phyloP scores from a whole-genome alignment of 2,113 vertebrate genomes.

The Heterotis niloticus region DNA sequence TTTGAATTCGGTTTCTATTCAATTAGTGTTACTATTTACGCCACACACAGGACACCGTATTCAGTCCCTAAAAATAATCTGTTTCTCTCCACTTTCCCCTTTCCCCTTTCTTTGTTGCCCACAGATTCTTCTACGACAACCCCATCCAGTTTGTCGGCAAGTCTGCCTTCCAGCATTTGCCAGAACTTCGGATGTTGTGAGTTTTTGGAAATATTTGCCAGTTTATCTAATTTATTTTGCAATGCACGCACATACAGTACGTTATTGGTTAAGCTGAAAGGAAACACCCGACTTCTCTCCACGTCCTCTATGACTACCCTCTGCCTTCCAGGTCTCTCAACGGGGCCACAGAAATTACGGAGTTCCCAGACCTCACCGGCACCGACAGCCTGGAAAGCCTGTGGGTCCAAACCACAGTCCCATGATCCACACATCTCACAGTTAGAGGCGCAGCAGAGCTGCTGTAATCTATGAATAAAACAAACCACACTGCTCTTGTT shows the following conservation, averaged over 20 bases:
- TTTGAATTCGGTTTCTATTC: background rate
- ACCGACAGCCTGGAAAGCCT: slow-evolving; percentile 84
- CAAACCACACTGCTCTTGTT: background rate
- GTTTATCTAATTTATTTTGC: background rate
- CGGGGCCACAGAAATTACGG: slow-evolving; percentile 81
- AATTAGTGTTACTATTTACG: too few relatives aligned
- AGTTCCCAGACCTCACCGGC: slow-evolving; percentile 87
- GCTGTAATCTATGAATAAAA: background rate
- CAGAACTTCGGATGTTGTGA: slow-evolving; percentile 66
- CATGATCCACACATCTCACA: background rate
- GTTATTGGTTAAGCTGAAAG: background rate
- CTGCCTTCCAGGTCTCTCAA: slow-evolving; percentile 76
- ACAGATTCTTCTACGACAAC: slow-evolving; percentile 83
- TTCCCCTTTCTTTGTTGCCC: slow-evolving; percentile 36
- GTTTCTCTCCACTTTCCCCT: background rate
- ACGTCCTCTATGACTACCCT: background rate
- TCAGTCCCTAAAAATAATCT: too few relatives aligned
- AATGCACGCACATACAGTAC: background rate
- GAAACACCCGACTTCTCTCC: background rate
- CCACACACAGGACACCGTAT: background rate
- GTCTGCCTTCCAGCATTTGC: slow-evolving; percentile 73
- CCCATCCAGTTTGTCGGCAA: slow-evolving; percentile 73
- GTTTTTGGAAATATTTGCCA: background rate
- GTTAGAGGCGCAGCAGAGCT: background rate
- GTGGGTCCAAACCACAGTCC: slow-evolving; percentile 64